phyloP scores from a whole-genome alignment of 2,113 vertebrate genomes.

The Phyllopteryx taeniolatus region DNA sequence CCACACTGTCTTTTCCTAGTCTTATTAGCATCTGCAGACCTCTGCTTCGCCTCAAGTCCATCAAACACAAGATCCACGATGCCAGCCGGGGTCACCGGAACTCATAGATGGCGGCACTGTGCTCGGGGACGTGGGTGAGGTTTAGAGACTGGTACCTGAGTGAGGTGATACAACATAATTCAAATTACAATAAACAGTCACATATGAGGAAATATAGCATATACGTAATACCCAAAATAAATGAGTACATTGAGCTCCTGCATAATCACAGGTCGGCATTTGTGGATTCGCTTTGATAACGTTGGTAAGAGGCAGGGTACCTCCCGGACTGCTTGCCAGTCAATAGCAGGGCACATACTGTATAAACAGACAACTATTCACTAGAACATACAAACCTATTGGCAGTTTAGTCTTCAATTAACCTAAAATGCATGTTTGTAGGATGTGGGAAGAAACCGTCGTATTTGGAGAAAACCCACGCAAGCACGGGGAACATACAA shows the following conservation, averaged over 20 bases:
- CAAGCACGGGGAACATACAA: too few relatives aligned
- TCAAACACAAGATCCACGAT: slow-evolving; percentile 34
- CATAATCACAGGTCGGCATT: too few relatives aligned
- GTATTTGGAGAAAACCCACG: too few relatives aligned
- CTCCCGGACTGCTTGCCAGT: too few relatives aligned
- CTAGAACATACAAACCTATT: too few relatives aligned
- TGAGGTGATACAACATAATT: slow-evolving; percentile 40
- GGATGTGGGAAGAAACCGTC: too few relatives aligned
- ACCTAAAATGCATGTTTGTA: too few relatives aligned
- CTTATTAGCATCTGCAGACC: slow-evolving; percentile 53
- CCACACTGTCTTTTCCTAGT: slow-evolving; percentile 17
- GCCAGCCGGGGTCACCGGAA: slow-evolving; percentile 87
- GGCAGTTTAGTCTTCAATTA: too few relatives aligned
- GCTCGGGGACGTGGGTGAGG: slow-evolving; percentile 94
- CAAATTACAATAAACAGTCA: not conserved
- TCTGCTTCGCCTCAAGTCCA: slow-evolving; percentile 37
- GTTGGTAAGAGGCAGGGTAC: too few relatives aligned
- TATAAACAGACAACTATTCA: too few relatives aligned
- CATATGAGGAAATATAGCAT: not conserved
- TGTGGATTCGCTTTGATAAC: too few relatives aligned
- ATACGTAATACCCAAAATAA: not conserved
- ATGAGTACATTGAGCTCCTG: not conserved
- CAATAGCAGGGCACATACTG: too few relatives aligned
- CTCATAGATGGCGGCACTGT: slow-evolving; percentile 97
- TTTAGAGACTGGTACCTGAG: slow-evolving; percentile 98